Base-by-base conservation (phyloP, 1,140 invertebrate genomes). In the Mercenaria mercenaria region DNA sequence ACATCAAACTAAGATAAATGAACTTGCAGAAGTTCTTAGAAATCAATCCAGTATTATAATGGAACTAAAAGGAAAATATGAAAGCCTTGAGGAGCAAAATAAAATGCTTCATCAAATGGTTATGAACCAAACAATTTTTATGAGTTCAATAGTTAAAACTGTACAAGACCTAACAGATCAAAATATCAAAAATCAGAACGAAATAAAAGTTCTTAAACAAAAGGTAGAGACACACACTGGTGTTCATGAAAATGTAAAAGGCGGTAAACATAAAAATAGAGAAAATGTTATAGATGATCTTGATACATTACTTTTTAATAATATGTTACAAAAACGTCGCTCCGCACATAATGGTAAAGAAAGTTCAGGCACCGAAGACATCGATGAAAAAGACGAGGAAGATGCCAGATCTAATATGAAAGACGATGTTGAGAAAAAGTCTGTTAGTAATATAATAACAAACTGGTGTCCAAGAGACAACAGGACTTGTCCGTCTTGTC, bases 81-180 rank as follows among this genome's bases (percentile, higher is more conserved):
- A 92, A 13, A 67, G 91, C 43, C 69, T 94, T n/a, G 94, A 95
- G 76, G 92, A 93, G 32, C 92, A 94, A 81, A 95, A 94, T 61
- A 88, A 90, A 72, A 89, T 92, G 69, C 85, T 95, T 37, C 90
- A 93, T 77, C 88, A 94, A 52, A 91, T 95, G 88, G 86, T 95
- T 18, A 92, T 94, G 91, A 94, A 94, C 52, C 94, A 95, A 88
- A 93, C 94, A 20, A 50, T 91, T 0, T 80, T 94, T 20, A 93
- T 95, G 76, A 91, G 92, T 20, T 91, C 92, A 32, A 90, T 93
- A 18, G 93, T 93, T 90, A 86, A 91, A 37, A 91, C 92, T 39
- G 87, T 95, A 26, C 92, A 95, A 76, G 91, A 92, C n/a, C 69
- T 95, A 2, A 88, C 91, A 13, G 92, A 93, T 11, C 91, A 94